A percentile compares a stretch with the other conserved stretches of the same genome.
Conservation (phyloP, 1,140 invertebrate species). For the Aleiodes sp. region DNA sequence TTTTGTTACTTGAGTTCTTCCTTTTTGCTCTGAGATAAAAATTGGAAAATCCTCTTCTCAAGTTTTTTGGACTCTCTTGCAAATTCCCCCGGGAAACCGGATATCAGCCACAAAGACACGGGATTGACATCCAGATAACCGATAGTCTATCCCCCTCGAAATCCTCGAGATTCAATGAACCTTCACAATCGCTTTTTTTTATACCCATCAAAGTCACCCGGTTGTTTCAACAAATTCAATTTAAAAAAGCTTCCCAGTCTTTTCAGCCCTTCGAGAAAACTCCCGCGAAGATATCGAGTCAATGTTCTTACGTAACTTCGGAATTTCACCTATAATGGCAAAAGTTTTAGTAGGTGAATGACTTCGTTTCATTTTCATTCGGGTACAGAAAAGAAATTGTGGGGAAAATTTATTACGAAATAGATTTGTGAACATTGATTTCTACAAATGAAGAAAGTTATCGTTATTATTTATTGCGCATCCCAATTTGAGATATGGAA, state of each 20-base stretch:
- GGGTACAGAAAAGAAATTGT: no score
- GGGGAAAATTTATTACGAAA: no score
- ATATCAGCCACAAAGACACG: conserved; percentile 5
- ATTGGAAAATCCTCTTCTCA: not conserved
- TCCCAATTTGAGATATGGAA: not conserved
- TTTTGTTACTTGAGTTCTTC: no score
- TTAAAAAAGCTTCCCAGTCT: not conserved
- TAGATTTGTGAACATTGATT: no score
- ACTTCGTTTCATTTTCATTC: no score
- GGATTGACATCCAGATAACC: conserved; percentile 11
- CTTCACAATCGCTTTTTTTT: conserved; percentile 16
- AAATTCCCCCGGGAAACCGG: not conserved
- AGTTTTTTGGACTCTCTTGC: no score
- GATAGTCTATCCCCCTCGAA: conserved; percentile 4
- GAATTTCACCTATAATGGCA: no score
- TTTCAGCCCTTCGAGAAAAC: not conserved
- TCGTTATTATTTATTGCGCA: no score
- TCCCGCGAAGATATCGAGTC: not conserved
- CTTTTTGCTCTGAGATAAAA: no score
- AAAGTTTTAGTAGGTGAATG: no score
- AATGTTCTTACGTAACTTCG: no score
- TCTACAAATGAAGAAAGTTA: no score
- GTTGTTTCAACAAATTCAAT: conserved; percentile 7
- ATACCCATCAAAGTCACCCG: conserved; percentile 9
- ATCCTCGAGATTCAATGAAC: conserved; percentile 16